Conservation (phyloP, 1,140 invertebrate species). For the Metopolophium dirhodum region DNA sequence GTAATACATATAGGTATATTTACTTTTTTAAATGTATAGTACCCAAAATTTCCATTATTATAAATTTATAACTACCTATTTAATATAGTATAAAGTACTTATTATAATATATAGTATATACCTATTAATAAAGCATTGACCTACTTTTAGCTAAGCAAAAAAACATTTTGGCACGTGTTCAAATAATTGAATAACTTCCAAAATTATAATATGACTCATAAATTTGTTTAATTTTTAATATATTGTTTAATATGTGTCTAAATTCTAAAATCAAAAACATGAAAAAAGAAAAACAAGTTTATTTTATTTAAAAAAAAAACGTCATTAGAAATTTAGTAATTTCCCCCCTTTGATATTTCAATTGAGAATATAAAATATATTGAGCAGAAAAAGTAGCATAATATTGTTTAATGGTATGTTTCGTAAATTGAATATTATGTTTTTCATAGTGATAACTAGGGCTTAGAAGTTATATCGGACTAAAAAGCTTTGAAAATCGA, state of each 20-base stretch:
- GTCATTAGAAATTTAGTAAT: background rate
- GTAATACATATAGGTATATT: background rate
- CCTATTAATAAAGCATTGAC: background rate
- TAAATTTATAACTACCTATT: background rate
- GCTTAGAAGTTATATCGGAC: too few relatives aligned
- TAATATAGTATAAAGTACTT: background rate
- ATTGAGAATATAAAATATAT: background rate
- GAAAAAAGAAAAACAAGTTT: background rate
- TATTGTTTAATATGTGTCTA: background rate
- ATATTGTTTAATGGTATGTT: background rate
- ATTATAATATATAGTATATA: background rate
- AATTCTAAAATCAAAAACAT: background rate
- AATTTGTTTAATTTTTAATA: background rate
- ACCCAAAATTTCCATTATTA: background rate
- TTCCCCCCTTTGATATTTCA: background rate
- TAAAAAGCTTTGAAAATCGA: too few relatives aligned
- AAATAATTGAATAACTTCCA: slow-evolving; percentile 40
- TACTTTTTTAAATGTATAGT: background rate
- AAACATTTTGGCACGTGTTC: slow-evolving; percentile 4
- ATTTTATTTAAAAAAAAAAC: background rate
- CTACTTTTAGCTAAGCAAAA: background rate
- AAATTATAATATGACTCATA: slow-evolving; percentile 32
- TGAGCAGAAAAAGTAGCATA: background rate
- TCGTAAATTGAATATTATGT: background rate
- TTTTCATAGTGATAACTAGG: too few relatives aligned